phyloP scores from a whole-genome alignment of 2,113 vertebrate species.

The Ginglymostoma cirratum region DNA sequence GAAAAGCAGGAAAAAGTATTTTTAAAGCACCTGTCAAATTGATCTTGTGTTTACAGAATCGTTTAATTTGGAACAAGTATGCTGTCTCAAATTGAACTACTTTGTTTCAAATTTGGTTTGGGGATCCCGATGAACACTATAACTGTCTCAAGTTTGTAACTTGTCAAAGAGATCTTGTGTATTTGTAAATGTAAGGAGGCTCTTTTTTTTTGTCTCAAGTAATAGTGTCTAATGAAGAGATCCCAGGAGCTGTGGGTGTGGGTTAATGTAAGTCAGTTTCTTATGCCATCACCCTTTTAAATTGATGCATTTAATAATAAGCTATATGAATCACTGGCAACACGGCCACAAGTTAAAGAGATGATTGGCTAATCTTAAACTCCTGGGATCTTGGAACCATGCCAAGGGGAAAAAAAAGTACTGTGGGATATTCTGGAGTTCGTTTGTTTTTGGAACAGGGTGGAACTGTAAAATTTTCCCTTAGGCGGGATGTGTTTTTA shows the following conservation, averaged over 20 bases:
- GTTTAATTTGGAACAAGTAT: background rate
- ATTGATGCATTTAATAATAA: background rate
- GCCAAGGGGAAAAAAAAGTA: background rate
- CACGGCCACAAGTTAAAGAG: background rate
- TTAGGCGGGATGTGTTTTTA: background rate
- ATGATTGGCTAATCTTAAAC: background rate
- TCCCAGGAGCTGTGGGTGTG: background rate
- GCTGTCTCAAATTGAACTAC: background rate
- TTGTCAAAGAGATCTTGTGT: background rate
- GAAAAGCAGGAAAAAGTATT: background rate
- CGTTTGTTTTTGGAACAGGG: background rate
- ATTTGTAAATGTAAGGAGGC: background rate
- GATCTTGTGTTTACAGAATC: background rate
- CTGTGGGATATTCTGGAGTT: background rate
- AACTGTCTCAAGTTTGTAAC: background rate
- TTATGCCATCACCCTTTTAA: background rate
- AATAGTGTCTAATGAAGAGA: background rate
- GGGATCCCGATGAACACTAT: background rate
- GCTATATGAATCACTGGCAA: background rate
- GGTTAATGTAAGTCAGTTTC: background rate
- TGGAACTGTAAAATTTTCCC: background rate
- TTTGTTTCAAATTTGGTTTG: background rate
- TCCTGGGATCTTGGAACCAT: background rate
- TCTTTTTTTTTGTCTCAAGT: no score
- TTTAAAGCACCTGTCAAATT: background rate